These are phyloP conservation scores for Tenrec ecaudatus DNA, from an alignment of 2,113 vertebrate species.

Conservation along the genomic window DNA sequence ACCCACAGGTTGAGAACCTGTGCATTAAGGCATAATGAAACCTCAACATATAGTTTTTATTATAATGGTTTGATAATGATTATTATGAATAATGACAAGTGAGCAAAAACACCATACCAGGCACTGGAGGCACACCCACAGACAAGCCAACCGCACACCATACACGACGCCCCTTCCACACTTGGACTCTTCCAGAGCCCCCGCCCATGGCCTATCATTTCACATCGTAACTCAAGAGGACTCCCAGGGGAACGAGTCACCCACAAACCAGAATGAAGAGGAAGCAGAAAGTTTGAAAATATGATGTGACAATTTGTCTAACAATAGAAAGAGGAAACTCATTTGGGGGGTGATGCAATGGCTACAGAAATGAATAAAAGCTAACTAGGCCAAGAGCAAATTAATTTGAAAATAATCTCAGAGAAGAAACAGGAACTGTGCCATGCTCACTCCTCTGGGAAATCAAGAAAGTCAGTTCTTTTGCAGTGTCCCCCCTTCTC, in stretches of 20 bases:
- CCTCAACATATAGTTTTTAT: not conserved
- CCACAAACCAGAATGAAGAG: constrained; percentile 35
- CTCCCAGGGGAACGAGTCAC: not conserved
- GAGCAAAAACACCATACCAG: not conserved
- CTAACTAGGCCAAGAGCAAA: constrained; percentile 71
- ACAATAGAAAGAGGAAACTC: constrained; percentile 79
- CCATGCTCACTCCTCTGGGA: constrained; percentile 62
- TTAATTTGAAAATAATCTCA: constrained; percentile 74
- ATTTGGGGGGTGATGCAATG: constrained; percentile 59
- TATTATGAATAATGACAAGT: not conserved
- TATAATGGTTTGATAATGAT: not conserved
- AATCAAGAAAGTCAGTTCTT: constrained; percentile 55
- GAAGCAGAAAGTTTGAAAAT: constrained; percentile 62
- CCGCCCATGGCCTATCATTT: no score
- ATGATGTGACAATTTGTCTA: constrained; percentile 60
- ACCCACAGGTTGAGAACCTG: no score
- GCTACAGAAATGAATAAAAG: constrained; percentile 64
- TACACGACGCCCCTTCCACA: not conserved
- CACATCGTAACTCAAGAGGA: not conserved
- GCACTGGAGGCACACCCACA: not conserved
- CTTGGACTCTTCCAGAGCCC: not conserved
- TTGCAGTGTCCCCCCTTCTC: not conserved
- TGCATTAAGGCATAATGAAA: not conserved
- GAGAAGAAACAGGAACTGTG: constrained; percentile 62
- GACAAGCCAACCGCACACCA: not conserved